A percentile compares a stretch with the other conserved stretches of the same genome.
phyloP scores from a whole-genome alignment of 2,888 invertebrate species.

The Drosophila buzzatii region DNA sequence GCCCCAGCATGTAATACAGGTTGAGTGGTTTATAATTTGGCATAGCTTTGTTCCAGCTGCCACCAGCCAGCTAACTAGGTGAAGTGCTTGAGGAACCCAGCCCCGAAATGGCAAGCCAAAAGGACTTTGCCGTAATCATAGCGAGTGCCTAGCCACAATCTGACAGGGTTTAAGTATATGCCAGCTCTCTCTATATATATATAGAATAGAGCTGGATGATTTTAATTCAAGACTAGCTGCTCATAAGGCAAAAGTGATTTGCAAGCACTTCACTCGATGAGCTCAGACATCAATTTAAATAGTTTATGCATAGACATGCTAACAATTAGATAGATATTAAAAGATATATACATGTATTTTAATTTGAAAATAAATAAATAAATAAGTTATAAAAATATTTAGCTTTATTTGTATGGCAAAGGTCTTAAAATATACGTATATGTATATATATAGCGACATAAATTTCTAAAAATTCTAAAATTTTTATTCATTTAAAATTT shows the following conservation, averaged over 20 bases:
- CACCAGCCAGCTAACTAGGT: conserved; percentile 47
- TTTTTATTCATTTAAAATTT: no score
- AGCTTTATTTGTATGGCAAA: no score
- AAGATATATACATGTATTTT: no score
- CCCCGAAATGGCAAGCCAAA: background rate
- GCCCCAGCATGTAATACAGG: conserved; percentile 50
- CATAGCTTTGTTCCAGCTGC: conserved; percentile 40
- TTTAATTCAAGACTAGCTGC: background rate
- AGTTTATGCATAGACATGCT: no score
- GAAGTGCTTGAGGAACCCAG: conserved; percentile 27
- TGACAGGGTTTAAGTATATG: background rate
- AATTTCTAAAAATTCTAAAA: no score
- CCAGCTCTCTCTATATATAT: background rate
- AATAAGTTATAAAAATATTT: no score
- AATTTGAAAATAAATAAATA: no score
- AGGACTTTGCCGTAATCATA: background rate
- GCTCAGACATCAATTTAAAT: background rate
- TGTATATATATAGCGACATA: no score
- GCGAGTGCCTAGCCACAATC: conserved; percentile 5
- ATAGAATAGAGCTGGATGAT: background rate
- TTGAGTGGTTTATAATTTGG: conserved; percentile 53
- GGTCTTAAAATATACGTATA: no score
- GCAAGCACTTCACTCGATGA: background rate
- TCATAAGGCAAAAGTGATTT: background rate
- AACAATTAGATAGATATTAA: no score